phyloP scores from a whole-genome alignment of 2,113 vertebrate species.

The Monarcha castaneiventris region DNA sequence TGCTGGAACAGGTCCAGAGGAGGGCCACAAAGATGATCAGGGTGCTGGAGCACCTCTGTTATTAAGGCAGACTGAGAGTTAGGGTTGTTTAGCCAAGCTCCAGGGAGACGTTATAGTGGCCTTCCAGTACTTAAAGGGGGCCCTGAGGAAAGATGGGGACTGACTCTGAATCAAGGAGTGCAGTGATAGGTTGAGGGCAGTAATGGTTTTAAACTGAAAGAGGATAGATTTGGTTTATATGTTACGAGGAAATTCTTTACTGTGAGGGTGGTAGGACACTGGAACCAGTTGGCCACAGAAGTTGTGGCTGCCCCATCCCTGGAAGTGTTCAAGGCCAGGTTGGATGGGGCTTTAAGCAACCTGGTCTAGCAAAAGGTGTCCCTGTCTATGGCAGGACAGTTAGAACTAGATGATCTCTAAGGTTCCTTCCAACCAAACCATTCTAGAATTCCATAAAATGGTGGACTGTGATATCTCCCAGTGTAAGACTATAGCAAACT shows the following conservation, averaged over 20 bases:
- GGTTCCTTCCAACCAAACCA: background rate
- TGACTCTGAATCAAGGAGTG: background rate
- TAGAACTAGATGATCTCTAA: background rate
- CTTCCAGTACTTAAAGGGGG: background rate
- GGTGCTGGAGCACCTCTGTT: background rate
- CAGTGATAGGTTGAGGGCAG: background rate
- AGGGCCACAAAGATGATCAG: background rate
- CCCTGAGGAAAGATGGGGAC: background rate
- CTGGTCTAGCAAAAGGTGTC: background rate
- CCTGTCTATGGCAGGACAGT: background rate
- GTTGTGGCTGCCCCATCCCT: background rate
- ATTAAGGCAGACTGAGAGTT: background rate
- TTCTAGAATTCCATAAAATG: background rate
- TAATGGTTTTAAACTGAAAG: background rate
- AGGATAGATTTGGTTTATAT: background rate
- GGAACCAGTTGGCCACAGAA: background rate
- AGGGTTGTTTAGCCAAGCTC: background rate
- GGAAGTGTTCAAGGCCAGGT: background rate
- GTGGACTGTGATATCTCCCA: background rate
- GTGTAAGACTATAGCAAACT: background rate
- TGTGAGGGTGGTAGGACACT: background rate
- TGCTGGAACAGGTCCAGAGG: accelerated
- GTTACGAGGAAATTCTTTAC: background rate
- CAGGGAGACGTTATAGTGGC: background rate
- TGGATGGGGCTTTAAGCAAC: background rate